A percentile compares a stretch with the other conserved stretches of the same genome.
Conservation (phyloP, 2,888 invertebrate species). For the Cantharis lateralis region DNA sequence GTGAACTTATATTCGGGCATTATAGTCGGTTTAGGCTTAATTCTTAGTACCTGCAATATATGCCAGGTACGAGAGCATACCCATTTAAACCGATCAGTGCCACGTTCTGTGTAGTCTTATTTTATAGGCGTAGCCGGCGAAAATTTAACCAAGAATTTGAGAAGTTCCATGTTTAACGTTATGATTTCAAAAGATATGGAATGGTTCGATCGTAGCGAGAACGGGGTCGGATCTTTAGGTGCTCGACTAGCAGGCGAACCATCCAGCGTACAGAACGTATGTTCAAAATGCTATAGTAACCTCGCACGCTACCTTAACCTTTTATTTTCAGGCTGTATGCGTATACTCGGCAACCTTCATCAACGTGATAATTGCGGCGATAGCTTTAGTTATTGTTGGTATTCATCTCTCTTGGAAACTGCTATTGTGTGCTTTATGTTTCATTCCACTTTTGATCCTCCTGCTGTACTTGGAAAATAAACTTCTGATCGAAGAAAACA, state of each 20-base stretch:
- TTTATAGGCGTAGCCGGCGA: constrained; percentile 79
- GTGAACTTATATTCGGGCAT: too few species aligned
- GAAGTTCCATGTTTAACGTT: constrained; percentile 67
- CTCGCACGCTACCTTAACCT: too few species aligned
- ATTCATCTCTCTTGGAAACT: not conserved
- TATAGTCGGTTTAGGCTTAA: too few species aligned
- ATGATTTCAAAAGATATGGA: constrained; percentile 74
- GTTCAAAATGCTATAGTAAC: too few species aligned
- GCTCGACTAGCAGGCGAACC: constrained; percentile 77
- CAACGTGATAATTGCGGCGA: not conserved
- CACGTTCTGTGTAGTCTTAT: not conserved
- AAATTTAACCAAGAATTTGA: constrained; percentile 72
- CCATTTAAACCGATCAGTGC: too few species aligned
- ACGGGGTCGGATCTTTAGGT: constrained; percentile 76
- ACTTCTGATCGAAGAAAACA: not conserved
- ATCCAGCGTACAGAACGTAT: constrained; percentile 79
- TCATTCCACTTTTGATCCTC: not conserved
- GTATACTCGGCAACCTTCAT: not conserved
- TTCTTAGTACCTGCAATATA: too few species aligned
- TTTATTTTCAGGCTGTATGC: not conserved
- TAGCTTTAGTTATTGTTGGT: not conserved
- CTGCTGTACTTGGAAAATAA: not conserved
- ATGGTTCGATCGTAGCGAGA: constrained; percentile 74
- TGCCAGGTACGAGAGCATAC: too few species aligned
- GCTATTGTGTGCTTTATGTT: not conserved